These are phyloP conservation scores for Leptarthrus brevirostris DNA, from an alignment of 2,888 invertebrate species.

Conservation along the genomic window DNA sequence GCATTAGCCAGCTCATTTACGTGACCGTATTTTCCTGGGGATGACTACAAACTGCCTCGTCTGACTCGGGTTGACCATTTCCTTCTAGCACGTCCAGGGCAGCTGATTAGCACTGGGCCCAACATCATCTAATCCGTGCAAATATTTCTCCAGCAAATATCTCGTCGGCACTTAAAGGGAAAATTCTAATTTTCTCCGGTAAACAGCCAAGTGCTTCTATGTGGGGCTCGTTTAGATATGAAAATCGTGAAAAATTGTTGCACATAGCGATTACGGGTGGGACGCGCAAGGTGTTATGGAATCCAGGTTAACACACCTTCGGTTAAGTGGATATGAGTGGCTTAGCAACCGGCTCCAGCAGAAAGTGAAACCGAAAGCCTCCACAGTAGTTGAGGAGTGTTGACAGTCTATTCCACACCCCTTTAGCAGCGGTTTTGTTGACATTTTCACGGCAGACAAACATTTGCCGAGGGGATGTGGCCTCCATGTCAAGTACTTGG, in stretches of 20 bases:
- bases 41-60: no score
- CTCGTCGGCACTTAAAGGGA: background rate
- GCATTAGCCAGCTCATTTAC: background rate
- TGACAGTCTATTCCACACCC: background rate
- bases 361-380: background rate
- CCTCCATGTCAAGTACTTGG: background rate
- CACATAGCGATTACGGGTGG: background rate
- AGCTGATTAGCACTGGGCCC: background rate
- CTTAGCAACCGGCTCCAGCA: background rate
- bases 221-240: background rate
- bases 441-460: background rate
- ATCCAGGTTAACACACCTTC: background rate
- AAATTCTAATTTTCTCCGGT: slow-evolving; percentile 3
- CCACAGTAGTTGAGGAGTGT: background rate
- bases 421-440: background rate
- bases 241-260: slow-evolving; percentile 3
- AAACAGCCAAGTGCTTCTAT: background rate
- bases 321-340: background rate
- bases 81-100: background rate
- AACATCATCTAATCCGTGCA: background rate
- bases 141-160: background rate
- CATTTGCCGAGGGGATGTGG: background rate
- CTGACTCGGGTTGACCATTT: background rate
- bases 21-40: background rate
- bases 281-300: background rate